Conservation (phyloP, 2,113 vertebrate species). For the Panurus biarmicus region DNA sequence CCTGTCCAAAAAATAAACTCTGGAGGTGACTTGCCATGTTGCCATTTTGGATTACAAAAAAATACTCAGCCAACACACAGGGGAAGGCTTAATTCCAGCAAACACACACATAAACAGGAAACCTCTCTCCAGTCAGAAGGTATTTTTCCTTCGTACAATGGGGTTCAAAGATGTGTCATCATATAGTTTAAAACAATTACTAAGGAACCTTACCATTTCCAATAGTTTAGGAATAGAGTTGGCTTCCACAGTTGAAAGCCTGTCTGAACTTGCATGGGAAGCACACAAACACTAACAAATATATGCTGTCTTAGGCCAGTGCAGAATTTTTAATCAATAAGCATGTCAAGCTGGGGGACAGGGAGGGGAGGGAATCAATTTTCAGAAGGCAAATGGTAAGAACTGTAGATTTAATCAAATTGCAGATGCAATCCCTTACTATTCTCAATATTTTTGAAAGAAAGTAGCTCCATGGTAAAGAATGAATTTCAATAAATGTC, state of each 20-base stretch:
- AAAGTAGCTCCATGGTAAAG: conserved; percentile 63
- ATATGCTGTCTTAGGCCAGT: conserved; percentile 24
- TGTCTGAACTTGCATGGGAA: conserved; percentile 47
- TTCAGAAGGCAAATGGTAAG: conserved; percentile 71
- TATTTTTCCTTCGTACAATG: conserved; percentile 67
- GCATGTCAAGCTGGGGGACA: conserved; percentile 47
- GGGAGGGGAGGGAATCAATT: conserved; percentile 60
- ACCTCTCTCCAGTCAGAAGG: conserved; percentile 63
- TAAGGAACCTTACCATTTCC: conserved; percentile 14
- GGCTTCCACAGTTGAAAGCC: conserved; percentile 4
- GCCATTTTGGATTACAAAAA: conserved; percentile 47
- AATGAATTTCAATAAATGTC: conserved; percentile 78
- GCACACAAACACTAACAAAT: conserved; percentile 10
- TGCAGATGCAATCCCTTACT: conserved; percentile 69
- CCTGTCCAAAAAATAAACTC: conserved; percentile 57
- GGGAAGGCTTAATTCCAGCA: conserved; percentile 66
- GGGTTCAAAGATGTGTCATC: conserved; percentile 72
- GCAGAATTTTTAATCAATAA: conserved; percentile 63
- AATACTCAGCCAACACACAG: conserved; percentile 4
- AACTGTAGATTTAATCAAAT: conserved; percentile 75
- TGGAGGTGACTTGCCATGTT: conserved; percentile 34
- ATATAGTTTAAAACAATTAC: conserved; percentile 61
- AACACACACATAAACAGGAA: conserved; percentile 71
- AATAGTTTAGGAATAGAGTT: conserved; percentile 14
- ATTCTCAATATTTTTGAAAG: conserved; percentile 68